Conservation (phyloP, 53 echinoderm and acorn worm genomes). For the Echinarachnius parma region DNA sequence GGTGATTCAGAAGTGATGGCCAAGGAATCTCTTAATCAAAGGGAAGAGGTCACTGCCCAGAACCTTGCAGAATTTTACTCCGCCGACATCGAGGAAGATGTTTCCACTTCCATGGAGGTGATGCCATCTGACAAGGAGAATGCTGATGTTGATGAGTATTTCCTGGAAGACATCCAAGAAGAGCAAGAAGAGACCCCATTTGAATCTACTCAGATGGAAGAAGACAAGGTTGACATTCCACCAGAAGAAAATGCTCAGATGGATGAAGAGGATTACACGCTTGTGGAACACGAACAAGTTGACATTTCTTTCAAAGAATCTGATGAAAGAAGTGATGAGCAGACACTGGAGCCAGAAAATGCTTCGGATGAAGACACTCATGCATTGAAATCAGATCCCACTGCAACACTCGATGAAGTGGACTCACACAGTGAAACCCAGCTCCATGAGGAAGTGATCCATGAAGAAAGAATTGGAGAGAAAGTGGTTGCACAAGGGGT, state of each 20-base stretch:
- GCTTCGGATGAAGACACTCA: no score
- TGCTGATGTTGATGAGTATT: slow-evolving; percentile 27
- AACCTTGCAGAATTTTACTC: slow-evolving; percentile 5
- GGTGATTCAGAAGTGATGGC: no score
- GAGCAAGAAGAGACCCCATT: slow-evolving; percentile 29
- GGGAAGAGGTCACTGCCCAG: slow-evolving; percentile 12
- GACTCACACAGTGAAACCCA: slow-evolving; percentile 4
- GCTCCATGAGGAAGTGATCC: slow-evolving; percentile 24
- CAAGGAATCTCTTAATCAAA: no score
- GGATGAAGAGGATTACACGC: no score
- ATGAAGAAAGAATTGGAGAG: slow-evolving; percentile 27
- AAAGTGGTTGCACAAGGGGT: slow-evolving; percentile 2
- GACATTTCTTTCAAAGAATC: no score
- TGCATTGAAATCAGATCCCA: no score
- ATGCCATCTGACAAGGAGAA: slow-evolving; percentile 40
- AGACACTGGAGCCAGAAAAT: no score
- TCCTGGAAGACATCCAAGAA: slow-evolving; percentile 43
- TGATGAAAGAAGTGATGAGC: no score
- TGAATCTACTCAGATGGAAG: not conserved
- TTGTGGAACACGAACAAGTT: no score
- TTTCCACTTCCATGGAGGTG: slow-evolving; percentile 43
- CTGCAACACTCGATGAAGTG: no score
- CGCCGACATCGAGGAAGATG: slow-evolving; percentile 31
- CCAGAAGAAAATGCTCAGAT: slow-evolving; percentile 8
- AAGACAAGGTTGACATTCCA: slow-evolving; percentile 9